phyloP scores from a whole-genome alignment of 2,797 vertebrate species.

The Ctenopoma multispine region DNA sequence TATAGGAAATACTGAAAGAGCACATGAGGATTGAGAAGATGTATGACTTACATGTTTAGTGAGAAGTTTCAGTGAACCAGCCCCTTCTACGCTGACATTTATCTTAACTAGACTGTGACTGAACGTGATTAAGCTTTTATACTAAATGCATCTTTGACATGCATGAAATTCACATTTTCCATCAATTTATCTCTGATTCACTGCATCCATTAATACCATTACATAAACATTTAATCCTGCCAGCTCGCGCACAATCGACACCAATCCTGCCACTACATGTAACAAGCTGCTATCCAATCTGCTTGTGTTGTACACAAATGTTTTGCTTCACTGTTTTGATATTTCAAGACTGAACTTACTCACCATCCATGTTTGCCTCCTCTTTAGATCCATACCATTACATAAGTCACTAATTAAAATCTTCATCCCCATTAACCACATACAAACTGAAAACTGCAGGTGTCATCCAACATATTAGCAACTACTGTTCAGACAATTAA shows the following conservation, averaged over 20 bases:
- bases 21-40: conserved; percentile 31
- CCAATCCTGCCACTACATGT: neutral
- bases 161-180: neutral
- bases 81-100: neutral
- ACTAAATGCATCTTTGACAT: conserved; percentile 7
- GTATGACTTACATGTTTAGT: conserved; percentile 11
- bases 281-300: neutral
- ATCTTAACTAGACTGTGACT: neutral
- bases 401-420: neutral
- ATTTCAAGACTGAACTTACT: neutral
- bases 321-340: neutral
- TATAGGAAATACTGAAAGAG: conserved; percentile 85
- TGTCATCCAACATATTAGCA: neutral
- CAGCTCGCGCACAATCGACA: neutral
- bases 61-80: conserved; percentile 8
- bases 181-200: conserved; percentile 3
- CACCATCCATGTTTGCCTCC: neutral
- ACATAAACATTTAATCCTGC: conserved; percentile 9
- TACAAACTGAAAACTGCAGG: neutral
- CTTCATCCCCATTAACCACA: neutral
- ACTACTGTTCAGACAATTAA: neutral
- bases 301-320: neutral
- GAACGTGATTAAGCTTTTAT: conserved; percentile 24
- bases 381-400: no score
- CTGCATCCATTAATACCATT: neutral